These are phyloP conservation scores for Ophonus ardosiacus DNA, from an alignment of 2,888 invertebrate genomes.

Conservation along the genomic window DNA sequence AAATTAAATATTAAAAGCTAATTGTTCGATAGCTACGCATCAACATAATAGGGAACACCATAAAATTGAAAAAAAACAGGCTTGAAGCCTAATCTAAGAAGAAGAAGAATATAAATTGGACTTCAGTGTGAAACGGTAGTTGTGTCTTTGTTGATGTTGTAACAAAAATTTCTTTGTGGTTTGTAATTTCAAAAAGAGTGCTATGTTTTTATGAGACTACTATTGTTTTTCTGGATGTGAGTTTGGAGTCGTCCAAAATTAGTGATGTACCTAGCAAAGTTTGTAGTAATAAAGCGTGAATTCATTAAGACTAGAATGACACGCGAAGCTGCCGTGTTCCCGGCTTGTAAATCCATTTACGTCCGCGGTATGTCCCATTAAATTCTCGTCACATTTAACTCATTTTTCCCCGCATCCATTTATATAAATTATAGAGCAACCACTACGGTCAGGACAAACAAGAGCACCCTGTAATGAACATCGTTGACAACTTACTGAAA, in stretches of 20 bases:
- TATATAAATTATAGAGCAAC: constrained; percentile 53
- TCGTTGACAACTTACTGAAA: constrained; percentile 35
- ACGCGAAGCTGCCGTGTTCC: constrained; percentile 50
- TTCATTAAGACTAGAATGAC: constrained; percentile 45
- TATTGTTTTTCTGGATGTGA: neutral
- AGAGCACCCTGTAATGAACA: constrained; percentile 37
- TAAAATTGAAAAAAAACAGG: too few relatives aligned
- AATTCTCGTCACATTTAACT: constrained; percentile 58
- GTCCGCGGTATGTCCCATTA: constrained; percentile 44
- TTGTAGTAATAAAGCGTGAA: constrained; percentile 50
- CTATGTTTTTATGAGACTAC: too few relatives aligned
- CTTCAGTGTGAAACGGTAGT: too few relatives aligned
- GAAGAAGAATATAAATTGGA: too few relatives aligned
- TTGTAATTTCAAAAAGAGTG: too few relatives aligned
- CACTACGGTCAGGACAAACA: constrained; percentile 17
- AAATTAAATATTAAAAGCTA: too few relatives aligned
- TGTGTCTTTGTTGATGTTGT: too few relatives aligned
- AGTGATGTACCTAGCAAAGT: neutral
- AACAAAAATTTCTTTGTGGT: too few relatives aligned
- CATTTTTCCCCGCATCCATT: constrained; percentile 55
- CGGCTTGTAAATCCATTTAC: constrained; percentile 60
- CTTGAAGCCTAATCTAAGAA: too few relatives aligned
- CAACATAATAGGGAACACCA: too few relatives aligned
- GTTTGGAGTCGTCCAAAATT: neutral
- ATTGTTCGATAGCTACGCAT: too few relatives aligned